Conservation (phyloP, 1,140 invertebrate species). For the Sminthurinus signatus region DNA sequence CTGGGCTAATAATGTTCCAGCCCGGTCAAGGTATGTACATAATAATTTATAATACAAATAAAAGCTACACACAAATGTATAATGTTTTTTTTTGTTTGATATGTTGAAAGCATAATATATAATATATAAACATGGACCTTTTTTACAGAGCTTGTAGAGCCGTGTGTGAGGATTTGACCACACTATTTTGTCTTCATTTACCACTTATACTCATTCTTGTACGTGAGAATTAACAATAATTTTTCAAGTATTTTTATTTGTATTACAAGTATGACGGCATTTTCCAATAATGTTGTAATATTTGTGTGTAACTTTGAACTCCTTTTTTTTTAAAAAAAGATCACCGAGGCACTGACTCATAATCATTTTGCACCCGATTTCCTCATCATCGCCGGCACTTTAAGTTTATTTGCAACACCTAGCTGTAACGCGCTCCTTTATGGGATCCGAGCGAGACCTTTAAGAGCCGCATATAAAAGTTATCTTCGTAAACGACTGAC, state of each 20-base stretch:
- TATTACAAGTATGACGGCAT: no score
- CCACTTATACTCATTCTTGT: conserved; percentile 40
- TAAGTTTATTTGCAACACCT: conserved; percentile 34
- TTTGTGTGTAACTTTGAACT: no score
- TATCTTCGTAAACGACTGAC: conserved; percentile 41
- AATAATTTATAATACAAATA: no score
- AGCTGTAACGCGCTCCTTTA: conserved; percentile 36
- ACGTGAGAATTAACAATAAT: conserved; percentile 7
- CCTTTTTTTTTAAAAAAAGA: no score
- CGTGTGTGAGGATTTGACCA: conserved; percentile 35
- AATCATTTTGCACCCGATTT: conserved; percentile 27
- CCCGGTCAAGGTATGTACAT: no score
- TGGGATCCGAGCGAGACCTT: conserved; percentile 39
- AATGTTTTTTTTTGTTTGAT: no score
- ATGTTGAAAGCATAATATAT: no score
- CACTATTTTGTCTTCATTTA: conserved; percentile 35
- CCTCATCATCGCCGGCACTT: conserved; percentile 25
- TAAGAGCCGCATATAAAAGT: conserved; percentile 38
- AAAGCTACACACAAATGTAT: no score
- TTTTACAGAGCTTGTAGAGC: conserved; percentile 35
- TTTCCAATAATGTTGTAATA: no score
- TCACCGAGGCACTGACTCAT: conserved; percentile 21
- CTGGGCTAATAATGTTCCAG: conserved; percentile 38
- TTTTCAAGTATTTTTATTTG: no score
- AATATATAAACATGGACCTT: no score